Percentiles rank a stretch among this genome's conserved stretches.
These are phyloP conservation scores for Alcedo atthis DNA, from an alignment of 2,797 vertebrate species.

Conservation along the genomic window DNA sequence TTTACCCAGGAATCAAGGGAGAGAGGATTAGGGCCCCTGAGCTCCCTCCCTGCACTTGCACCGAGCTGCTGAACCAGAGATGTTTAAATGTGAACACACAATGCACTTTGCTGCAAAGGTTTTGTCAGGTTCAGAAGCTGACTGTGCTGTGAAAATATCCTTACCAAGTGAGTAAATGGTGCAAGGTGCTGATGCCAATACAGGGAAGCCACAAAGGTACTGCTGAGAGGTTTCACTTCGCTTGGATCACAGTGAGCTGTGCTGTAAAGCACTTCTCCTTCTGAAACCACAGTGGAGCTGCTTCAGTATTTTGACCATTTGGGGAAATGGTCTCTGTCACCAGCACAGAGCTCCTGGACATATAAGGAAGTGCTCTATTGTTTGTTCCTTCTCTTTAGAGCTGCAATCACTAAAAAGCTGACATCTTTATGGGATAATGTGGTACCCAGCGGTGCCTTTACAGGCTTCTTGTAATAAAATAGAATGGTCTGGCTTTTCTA, in stretches of 20 bases:
- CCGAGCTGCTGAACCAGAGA: not conserved
- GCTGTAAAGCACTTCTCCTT: constrained; percentile 19
- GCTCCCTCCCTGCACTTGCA: not conserved
- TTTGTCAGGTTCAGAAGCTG: not conserved
- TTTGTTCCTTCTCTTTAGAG: constrained; percentile 11
- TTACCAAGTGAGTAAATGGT: not conserved
- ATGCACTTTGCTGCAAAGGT: not conserved
- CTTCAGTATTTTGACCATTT: constrained; percentile 73
- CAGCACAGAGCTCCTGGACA: constrained; percentile 4
- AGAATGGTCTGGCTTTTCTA: not conserved
- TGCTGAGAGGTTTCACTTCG: not conserved
- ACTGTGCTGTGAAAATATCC: not conserved
- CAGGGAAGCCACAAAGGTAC: not conserved
- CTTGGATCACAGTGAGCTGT: not conserved
- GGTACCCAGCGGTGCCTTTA: not conserved
- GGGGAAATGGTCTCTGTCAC: constrained; percentile 48
- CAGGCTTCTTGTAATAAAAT: not conserved
- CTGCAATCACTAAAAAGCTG: not conserved
- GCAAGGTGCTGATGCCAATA: not conserved
- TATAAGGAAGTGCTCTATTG: constrained; percentile 65
- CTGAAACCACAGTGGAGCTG: constrained; percentile 22
- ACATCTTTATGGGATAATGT: constrained; percentile 45
- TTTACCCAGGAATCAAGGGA: not conserved
- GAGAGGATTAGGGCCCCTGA: not conserved
- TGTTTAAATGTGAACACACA: not conserved